Percentiles rank a stretch among this genome's conserved stretches.
These are phyloP conservation scores for Pedetes capensis DNA, from an alignment of 2,113 vertebrate species.

Conservation along the genomic window DNA sequence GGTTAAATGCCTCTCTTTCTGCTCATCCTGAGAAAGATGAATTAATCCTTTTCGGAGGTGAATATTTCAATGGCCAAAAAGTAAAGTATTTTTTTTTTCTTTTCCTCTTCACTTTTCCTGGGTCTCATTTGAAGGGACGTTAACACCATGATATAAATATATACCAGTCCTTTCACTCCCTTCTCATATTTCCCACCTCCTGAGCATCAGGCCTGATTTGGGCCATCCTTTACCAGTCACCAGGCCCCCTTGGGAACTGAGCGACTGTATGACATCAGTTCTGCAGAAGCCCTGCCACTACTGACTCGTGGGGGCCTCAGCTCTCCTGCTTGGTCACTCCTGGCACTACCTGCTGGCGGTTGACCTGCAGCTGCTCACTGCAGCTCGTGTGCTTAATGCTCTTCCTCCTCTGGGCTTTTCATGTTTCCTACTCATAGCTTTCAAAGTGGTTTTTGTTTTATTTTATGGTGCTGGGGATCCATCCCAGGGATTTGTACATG, in stretches of 20 bases:
- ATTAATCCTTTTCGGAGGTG: conserved; percentile 97
- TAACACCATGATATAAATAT: conserved; percentile 53
- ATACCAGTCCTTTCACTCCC: conserved; percentile 65
- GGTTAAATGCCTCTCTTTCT: conserved; percentile 91
- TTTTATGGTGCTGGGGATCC: not conserved
- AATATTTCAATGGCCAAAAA: conserved; percentile 99
- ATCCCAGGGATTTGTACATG: not conserved
- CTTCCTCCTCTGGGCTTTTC: not conserved
- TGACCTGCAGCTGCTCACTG: not conserved
- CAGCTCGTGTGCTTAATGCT: not conserved
- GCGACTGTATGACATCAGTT: conserved; percentile 66
- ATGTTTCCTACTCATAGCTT: not conserved
- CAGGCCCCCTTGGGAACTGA: conserved; percentile 63
- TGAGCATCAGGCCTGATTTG: conserved; percentile 43
- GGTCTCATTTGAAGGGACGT: conserved; percentile 57
- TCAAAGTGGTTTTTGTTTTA: not conserved
- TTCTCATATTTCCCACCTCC: not conserved
- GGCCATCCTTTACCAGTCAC: not conserved
- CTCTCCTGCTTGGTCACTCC: not conserved
- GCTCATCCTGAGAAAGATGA: conserved; percentile 96
- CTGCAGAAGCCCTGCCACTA: conserved; percentile 59
- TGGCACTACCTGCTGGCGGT: not conserved
- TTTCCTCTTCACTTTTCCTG: conserved; percentile 58
- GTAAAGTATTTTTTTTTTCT: conserved; percentile 86
- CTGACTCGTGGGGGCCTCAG: too few relatives aligned